These are phyloP conservation scores for Rambutsinella grinnellia DNA, from an alignment of 2,888 invertebrate genomes.

Conservation along the genomic window DNA sequence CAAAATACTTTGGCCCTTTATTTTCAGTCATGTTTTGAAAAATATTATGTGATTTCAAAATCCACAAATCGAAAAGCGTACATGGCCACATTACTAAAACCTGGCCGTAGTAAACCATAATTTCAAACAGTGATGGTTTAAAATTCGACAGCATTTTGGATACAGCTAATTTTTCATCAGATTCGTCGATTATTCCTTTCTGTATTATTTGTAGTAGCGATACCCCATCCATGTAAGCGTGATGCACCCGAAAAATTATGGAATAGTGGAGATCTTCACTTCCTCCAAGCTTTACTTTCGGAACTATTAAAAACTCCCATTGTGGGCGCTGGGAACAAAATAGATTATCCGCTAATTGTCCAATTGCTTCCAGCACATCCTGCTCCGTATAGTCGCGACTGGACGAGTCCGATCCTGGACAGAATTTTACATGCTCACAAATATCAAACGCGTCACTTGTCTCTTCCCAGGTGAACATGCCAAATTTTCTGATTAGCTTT, in stretches of 20 bases:
- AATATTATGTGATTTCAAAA: neutral
- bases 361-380: slow-evolving; percentile 9
- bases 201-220: neutral
- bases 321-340: neutral
- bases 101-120: neutral
- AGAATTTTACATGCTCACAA: slow-evolving; percentile 11
- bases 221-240: slow-evolving; percentile 28
- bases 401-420: slow-evolving; percentile 8
- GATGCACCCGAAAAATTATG: slow-evolving; percentile 6
- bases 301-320: slow-evolving; percentile 33
- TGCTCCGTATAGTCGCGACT: slow-evolving; percentile 12
- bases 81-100: slow-evolving; percentile 9
- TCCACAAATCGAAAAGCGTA: neutral
- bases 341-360: neutral
- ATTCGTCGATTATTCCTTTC: neutral
- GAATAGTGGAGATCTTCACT: neutral
- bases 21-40: neutral
- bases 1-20: slow-evolving; percentile 14
- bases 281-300: neutral
- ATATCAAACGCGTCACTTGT: slow-evolving; percentile 14
- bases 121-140: neutral
- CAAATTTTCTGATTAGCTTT: neutral
- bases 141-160: slow-evolving; percentile 6
- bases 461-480: slow-evolving; percentile 36
- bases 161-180: neutral